Evolutionary conservation across 2,888 invertebrate genomes (phyloP).

Genomic region (Harpagoxenus sublaevis): DNA sequence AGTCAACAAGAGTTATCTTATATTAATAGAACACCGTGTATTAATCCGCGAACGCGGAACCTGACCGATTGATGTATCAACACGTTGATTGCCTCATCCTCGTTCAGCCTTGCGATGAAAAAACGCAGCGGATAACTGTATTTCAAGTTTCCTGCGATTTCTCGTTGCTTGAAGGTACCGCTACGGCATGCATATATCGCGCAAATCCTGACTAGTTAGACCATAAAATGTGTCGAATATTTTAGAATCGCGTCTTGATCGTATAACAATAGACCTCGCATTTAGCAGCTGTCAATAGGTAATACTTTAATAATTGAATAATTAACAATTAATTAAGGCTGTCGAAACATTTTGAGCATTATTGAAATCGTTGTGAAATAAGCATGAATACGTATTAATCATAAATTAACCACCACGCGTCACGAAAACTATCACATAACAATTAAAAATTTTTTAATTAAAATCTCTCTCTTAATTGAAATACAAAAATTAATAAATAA

Average conservation of each 20-base stretch:
- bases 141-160: slow-evolving; percentile 54
- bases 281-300: background rate
- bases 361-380: background rate
- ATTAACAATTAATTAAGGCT: background rate
- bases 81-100: slow-evolving; percentile 50
- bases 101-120: slow-evolving; percentile 41
- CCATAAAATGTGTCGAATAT: slow-evolving; percentile 7
- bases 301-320: background rate
- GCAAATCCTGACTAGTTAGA: slow-evolving; percentile 30
- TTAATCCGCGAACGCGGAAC: slow-evolving; percentile 49
- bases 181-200: slow-evolving; percentile 14
- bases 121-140: slow-evolving; percentile 50
- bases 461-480: background rate
- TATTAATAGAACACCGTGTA: slow-evolving; percentile 37
- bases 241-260: background rate
- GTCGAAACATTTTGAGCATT: background rate
- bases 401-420: background rate
- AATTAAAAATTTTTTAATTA: background rate
- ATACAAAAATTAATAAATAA: background rate
- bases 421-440: background rate
- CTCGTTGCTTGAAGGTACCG: slow-evolving; percentile 45
- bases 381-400: background rate
- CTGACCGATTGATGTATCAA: slow-evolving; percentile 49
- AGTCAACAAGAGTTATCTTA: background rate
- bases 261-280: background rate